Percentiles rank a stretch among this genome's conserved stretches.
phyloP scores from a whole-genome alignment of 2,113 vertebrate species.

The Pyrgilauda ruficollis region DNA sequence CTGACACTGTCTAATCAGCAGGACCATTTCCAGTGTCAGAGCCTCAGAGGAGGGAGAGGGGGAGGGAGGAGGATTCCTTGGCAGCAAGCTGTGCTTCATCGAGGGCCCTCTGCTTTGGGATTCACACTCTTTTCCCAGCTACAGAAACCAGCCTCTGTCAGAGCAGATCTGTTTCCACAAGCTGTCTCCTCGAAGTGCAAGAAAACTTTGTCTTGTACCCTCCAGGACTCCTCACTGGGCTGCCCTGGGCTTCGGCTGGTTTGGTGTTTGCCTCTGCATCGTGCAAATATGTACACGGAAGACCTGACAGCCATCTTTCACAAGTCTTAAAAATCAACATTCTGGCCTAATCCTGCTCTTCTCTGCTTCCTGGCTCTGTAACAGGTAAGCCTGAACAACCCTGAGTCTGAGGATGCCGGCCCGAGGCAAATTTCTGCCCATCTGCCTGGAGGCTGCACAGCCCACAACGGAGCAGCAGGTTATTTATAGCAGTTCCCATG shows the following conservation, averaged over 20 bases:
- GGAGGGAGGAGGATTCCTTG: constrained; percentile 40
- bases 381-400: neutral
- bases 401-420: neutral
- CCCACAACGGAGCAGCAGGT: fast-evolving
- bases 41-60: constrained; percentile 1
- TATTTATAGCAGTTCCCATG: neutral
- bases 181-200: neutral
- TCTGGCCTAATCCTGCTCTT: neutral
- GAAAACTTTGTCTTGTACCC: neutral
- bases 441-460: neutral
- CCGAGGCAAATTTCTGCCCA: neutral
- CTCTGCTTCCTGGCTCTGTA: neutral
- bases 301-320: neutral
- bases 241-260: neutral
- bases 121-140: neutral
- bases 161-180: constrained; percentile 5
- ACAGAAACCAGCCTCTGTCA: neutral
- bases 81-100: neutral
- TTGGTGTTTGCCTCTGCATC: neutral
- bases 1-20: constrained; percentile 45
- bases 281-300: neutral
- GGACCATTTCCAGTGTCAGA: constrained; percentile 41
- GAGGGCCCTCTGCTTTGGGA: neutral
- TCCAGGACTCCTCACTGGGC: neutral
- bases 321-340: neutral